These are phyloP conservation scores for Melieria omissa DNA, from an alignment of 2,888 invertebrate genomes.

Conservation along the genomic window DNA sequence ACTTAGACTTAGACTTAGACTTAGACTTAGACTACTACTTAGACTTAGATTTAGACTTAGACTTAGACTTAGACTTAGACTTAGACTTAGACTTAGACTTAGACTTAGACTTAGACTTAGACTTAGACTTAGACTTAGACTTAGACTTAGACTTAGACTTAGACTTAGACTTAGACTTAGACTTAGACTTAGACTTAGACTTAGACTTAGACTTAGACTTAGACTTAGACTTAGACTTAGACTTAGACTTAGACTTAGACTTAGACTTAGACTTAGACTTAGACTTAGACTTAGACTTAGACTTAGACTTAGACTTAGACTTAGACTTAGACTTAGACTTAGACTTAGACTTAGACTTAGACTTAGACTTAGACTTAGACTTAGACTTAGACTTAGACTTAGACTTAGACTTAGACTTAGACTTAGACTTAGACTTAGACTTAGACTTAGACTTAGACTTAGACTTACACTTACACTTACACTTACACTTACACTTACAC, in stretches of 20 bases:
- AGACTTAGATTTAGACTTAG: neutral
- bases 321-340: conserved; percentile 6
- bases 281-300: conserved; percentile 1
- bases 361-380: conserved; percentile 6
- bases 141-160: neutral
- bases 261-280: neutral
- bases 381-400: conserved; percentile 1
- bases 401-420: conserved; percentile 6
- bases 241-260: neutral
- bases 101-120: neutral
- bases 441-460: conserved; percentile 8
- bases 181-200: neutral
- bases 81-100: neutral
- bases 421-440: conserved; percentile 9
- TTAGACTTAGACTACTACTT: neutral
- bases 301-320: conserved; percentile 4
- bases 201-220: neutral
- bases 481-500: too few relatives aligned
- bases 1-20: neutral
- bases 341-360: conserved; percentile 6
- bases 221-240: too few relatives aligned
- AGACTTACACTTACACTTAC: too few relatives aligned
- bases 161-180: neutral
- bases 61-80: neutral
- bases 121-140: neutral